These are phyloP conservation scores for Cottoperca gobio DNA, from an alignment of 2,797 vertebrate genomes.

Conservation along the genomic window DNA sequence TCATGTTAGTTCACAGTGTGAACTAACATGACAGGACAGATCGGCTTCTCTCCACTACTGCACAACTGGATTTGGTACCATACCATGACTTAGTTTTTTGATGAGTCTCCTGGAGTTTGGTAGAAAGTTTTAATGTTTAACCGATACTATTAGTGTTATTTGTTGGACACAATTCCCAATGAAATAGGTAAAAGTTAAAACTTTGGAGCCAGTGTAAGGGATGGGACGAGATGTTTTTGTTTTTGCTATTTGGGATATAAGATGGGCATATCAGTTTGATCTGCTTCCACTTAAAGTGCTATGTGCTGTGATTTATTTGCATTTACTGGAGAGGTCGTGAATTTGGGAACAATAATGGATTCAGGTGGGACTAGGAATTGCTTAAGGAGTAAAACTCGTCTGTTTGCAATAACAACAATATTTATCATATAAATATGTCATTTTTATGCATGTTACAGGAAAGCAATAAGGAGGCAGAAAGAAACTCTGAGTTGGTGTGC, in stretches of 20 bases:
- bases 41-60: no score
- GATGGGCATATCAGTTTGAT: no score
- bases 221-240: no score
- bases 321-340: background rate
- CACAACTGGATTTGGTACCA: background rate
- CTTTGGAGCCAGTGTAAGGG: no score
- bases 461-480: background rate
- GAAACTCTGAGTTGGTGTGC: conserved; percentile 4
- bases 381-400: background rate
- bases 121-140: background rate
- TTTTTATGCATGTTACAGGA: conserved; percentile 14
- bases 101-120: background rate
- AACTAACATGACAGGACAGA: no score
- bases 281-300: background rate
- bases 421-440: no score
- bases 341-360: background rate
- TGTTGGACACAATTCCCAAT: background rate
- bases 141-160: background rate
- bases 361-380: background rate
- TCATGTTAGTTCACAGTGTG: background rate
- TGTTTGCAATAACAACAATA: background rate
- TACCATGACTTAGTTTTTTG: background rate
- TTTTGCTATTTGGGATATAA: background rate
- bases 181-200: background rate
- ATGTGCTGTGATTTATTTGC: background rate